These are phyloP conservation scores for Heliothis peltigera DNA, from an alignment of 2,888 invertebrate genomes.

Conservation along the genomic window DNA sequence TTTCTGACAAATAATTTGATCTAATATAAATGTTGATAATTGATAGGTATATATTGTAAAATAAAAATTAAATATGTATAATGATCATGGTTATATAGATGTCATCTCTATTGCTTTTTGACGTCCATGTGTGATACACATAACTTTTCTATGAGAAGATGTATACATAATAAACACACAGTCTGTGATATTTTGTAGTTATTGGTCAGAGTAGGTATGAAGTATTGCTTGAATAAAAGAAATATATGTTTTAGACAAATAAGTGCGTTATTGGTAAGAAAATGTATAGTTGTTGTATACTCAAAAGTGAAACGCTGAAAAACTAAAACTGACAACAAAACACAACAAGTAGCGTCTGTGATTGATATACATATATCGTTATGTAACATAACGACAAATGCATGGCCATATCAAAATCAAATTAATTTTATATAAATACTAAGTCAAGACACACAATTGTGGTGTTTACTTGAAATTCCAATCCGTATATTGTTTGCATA, in stretches of 20 bases:
- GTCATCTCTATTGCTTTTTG: conserved; percentile 87
- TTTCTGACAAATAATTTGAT: conserved; percentile 85
- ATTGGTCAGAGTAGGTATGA: conserved; percentile 88
- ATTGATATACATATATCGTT: conserved; percentile 87
- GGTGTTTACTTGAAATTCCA: conserved; percentile 69
- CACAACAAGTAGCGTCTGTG: conserved; percentile 84
- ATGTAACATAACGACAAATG: conserved; percentile 80
- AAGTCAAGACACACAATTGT: conserved; percentile 72
- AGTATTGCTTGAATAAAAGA: conserved; percentile 88
- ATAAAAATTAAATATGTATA: conserved; percentile 78
- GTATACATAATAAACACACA: conserved; percentile 90
- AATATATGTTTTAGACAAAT: conserved; percentile 86
- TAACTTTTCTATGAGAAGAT: conserved; percentile 89
- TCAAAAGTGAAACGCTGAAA: conserved; percentile 79
- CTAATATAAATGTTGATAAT: conserved; percentile 80
- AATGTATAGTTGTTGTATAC: conserved; percentile 84
- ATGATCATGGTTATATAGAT: conserved; percentile 84
- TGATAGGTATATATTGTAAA: conserved; percentile 79
- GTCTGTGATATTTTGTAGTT: conserved; percentile 90
- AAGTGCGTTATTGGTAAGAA: conserved; percentile 87
- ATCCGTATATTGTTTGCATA: conserved; percentile 74
- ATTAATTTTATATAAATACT: conserved; percentile 82
- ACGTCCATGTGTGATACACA: conserved; percentile 90
- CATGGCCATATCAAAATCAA: conserved; percentile 88
- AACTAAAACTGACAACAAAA: conserved; percentile 77